Percentiles rank a stretch among this genome's conserved stretches.
phyloP scores from a whole-genome alignment of 2,113 vertebrate genomes.

The Cinclus mexicanus region DNA sequence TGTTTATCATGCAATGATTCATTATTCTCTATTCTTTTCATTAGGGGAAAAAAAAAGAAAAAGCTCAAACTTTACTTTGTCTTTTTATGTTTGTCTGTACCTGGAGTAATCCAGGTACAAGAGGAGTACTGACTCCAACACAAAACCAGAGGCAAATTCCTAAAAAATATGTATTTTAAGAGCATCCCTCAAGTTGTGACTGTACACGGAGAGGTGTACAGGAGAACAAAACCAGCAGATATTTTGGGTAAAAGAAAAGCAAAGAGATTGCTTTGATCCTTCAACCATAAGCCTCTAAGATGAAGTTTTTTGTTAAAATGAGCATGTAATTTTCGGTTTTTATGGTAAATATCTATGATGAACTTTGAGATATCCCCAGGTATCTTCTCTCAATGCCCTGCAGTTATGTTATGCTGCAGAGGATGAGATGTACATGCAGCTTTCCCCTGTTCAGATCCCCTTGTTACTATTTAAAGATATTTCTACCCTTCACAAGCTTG shows the following conservation, averaged over 20 bases:
- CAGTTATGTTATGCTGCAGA: neutral
- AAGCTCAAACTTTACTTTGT: neutral
- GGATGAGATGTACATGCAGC: neutral
- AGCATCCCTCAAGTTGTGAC: neutral
- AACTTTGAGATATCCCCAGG: neutral
- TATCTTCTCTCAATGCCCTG: neutral
- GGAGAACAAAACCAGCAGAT: neutral
- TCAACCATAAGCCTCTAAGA: neutral
- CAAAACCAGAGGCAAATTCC: neutral
- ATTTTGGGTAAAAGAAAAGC: neutral
- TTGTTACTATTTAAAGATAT: neutral
- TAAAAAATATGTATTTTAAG: neutral
- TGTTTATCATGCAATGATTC: neutral
- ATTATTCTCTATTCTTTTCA: neutral
- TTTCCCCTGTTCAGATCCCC: neutral
- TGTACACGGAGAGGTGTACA: neutral
- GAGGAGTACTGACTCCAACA: neutral
- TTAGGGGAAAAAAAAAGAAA: neutral
- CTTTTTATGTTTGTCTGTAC: neutral
- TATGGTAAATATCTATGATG: neutral
- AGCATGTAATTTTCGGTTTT: constrained; percentile 1
- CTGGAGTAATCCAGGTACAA: neutral
- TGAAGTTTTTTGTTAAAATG: neutral
- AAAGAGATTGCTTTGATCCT: neutral
- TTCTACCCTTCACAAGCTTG: neutral